Conservation (phyloP, 2,113 vertebrate genomes). For the Oceanodroma tethys region DNA sequence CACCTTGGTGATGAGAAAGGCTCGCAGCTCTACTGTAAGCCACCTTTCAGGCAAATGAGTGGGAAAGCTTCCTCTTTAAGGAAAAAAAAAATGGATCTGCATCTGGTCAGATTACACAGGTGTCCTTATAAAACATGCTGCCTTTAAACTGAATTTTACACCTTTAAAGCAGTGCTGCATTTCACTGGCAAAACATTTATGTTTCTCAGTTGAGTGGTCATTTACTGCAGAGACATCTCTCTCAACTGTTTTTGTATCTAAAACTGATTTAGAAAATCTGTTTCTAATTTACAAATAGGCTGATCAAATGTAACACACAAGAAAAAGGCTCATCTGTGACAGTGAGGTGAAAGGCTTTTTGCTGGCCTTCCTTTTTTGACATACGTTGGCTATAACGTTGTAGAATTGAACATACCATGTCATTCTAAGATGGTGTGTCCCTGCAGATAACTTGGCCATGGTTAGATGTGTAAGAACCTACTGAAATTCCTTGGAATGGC, state of each 20-base stretch:
- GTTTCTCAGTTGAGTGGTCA: background rate
- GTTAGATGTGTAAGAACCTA: background rate
- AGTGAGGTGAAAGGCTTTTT: background rate
- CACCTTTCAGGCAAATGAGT: background rate
- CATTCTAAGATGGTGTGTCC: background rate
- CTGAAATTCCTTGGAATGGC: background rate
- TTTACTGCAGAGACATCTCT: background rate
- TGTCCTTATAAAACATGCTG: background rate
- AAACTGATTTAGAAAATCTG: background rate
- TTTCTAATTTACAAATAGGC: background rate
- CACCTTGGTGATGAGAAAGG: fast-evolving
- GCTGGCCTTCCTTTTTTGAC: background rate
- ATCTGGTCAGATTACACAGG: background rate
- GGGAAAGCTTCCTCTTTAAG: background rate
- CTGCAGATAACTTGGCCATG: background rate
- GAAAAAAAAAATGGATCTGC: background rate
- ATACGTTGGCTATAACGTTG: background rate
- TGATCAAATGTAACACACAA: background rate
- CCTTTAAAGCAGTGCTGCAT: background rate
- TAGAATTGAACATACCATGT: background rate
- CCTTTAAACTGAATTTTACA: background rate
- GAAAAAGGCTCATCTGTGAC: background rate
- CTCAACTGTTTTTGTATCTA: background rate
- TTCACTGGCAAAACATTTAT: background rate
- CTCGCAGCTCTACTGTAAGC: background rate